A percentile compares a stretch with the other conserved stretches of the same genome.
Evolutionary conservation across 2,797 vertebrate species (phyloP).

Genomic region (Pangasius mekongensis): DNA sequence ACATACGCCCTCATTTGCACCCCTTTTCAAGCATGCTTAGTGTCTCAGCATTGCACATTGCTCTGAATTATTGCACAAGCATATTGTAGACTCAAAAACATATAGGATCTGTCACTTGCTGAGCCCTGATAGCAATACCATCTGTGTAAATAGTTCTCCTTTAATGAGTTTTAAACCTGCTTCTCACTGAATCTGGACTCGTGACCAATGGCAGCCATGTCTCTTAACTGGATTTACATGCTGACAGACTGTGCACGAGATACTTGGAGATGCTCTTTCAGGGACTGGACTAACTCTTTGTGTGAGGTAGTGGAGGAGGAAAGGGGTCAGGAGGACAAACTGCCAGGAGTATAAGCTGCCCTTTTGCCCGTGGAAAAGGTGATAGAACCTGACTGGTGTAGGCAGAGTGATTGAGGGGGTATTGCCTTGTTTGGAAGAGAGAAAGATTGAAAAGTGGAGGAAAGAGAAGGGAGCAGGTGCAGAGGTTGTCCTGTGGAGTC

Average conservation of each 20-base stretch:
- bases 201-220: not conserved
- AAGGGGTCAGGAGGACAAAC: conserved; percentile 9
- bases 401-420: conserved; percentile 37
- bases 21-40: conserved; percentile 1
- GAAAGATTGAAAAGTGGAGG: not conserved
- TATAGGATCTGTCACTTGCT: conserved; percentile 12
- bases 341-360: conserved; percentile 26
- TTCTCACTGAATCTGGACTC: conserved; percentile 10
- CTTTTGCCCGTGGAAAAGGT: conserved; percentile 36
- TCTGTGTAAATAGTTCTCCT: conserved; percentile 39
- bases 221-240: conserved; percentile 17
- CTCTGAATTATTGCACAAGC: not conserved
- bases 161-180: conserved; percentile 37
- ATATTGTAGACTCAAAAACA: not conserved
- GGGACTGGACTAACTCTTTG: conserved; percentile 1
- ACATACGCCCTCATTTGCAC: conserved; percentile 10
- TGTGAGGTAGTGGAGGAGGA: not conserved
- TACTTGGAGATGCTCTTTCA: conserved; percentile 32
- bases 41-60: not conserved
- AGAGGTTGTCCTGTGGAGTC: not conserved
- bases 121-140: conserved; percentile 22
- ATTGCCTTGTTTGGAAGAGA: conserved; percentile 76
- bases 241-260: conserved; percentile 18
- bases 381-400: conserved; percentile 38
- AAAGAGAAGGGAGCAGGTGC: not conserved